Conservation (phyloP, 2,797 vertebrate genomes). For the Micromesistius poutassou region DNA sequence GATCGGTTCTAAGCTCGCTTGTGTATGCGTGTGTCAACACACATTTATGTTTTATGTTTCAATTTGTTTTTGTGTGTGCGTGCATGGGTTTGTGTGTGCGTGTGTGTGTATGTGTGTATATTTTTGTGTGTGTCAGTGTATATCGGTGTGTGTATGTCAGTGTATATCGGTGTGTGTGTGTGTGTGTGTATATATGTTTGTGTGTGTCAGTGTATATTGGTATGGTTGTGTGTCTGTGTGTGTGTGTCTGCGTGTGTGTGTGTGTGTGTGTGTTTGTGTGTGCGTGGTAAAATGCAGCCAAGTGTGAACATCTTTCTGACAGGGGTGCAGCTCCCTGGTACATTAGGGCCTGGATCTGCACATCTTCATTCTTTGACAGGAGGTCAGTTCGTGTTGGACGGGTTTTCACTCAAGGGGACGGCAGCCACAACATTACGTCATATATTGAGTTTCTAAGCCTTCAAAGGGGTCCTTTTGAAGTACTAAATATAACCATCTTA, state of each 20-base stretch:
- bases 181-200: not conserved
- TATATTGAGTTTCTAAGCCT: conserved; percentile 28
- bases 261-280: conserved; percentile 7
- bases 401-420: conserved; percentile 28
- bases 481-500: not conserved
- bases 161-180: not conserved
- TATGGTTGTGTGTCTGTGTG: no score
- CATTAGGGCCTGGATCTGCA: conserved; percentile 58
- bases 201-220: conserved; percentile 26
- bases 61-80: no score
- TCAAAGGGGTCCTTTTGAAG: not conserved
- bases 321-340: conserved; percentile 56
- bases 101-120: conserved; percentile 17
- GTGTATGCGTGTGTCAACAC: not conserved
- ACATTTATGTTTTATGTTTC: no score
- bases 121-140: no score
- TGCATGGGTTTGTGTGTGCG: conserved; percentile 3
- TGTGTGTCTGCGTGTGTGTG: no score
- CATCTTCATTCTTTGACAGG: conserved; percentile 65
- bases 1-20: not conserved
- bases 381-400: conserved; percentile 45
- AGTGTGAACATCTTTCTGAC: conserved; percentile 64
- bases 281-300: conserved; percentile 31
- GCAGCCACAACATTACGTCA: conserved; percentile 41
- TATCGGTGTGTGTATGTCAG: no score